Conservation (phyloP, 2,797 vertebrate genomes). For the Parotocinclus haroldoi region DNA sequence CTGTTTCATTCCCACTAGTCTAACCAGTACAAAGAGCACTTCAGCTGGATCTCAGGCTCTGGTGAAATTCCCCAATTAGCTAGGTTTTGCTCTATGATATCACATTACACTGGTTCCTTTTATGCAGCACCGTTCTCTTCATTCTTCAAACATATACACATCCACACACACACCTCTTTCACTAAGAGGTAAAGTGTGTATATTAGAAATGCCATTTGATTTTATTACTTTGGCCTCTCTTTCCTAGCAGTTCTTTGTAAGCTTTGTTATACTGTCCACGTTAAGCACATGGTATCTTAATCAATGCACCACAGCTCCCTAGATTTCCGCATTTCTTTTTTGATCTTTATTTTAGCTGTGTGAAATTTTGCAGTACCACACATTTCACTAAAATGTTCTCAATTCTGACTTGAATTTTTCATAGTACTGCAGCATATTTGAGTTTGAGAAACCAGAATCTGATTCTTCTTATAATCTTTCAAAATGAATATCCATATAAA, state of each 20-base stretch:
- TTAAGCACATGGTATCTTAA: neutral
- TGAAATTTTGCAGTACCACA: slow-evolving; percentile 3
- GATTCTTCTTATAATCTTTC: slow-evolving; percentile 14
- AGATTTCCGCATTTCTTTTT: neutral
- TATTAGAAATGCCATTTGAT: slow-evolving; percentile 1
- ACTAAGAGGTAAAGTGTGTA: neutral
- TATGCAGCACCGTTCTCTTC: slow-evolving; percentile 9
- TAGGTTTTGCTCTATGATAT: slow-evolving; percentile 17
- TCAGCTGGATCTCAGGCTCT: slow-evolving; percentile 11
- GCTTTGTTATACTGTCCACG: neutral
- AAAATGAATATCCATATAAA: slow-evolving; percentile 12
- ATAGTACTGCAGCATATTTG: neutral
- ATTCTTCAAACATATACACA: neutral
- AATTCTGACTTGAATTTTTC: slow-evolving; percentile 12
- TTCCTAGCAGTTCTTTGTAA: neutral
- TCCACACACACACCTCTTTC: neutral
- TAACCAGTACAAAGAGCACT: slow-evolving; percentile 26
- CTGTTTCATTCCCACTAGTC: slow-evolving; percentile 28
- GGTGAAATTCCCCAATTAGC: slow-evolving; percentile 29
- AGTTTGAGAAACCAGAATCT: slow-evolving; percentile 6
- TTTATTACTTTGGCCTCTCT: neutral
- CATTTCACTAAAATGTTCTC: neutral
- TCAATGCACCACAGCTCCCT: neutral
- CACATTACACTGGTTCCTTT: slow-evolving; percentile 20
- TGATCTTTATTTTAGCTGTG: slow-evolving; percentile 5